A percentile compares a stretch with the other conserved stretches of the same genome.
Conservation (phyloP, 2,113 vertebrate genomes). For the Takifugu bimaculatus region DNA sequence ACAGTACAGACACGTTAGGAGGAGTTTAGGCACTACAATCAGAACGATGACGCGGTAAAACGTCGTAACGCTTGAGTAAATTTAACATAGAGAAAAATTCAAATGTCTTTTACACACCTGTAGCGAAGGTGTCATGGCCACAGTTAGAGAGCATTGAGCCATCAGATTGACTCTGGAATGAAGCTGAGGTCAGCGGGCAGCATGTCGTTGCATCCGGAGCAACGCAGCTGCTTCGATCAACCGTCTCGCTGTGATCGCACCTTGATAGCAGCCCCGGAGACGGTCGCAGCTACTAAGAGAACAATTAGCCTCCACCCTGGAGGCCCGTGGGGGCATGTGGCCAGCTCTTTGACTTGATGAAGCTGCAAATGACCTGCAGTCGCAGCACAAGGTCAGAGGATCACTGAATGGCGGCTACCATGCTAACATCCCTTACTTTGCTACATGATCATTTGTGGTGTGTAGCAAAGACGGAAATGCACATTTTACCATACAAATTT, state of each 20-base stretch:
- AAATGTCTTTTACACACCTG: background rate
- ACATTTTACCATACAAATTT: background rate
- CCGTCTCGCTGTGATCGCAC: constrained; percentile 22
- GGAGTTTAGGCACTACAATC: no score
- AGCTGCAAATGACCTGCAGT: constrained; percentile 13
- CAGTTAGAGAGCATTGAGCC: constrained; percentile 11
- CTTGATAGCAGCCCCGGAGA: constrained; percentile 27
- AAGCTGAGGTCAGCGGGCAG: constrained; percentile 20
- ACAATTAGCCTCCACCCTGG: constrained; percentile 44
- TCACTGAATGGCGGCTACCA: background rate
- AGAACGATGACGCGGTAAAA: no score
- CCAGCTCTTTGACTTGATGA: constrained; percentile 36
- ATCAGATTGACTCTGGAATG: constrained; percentile 20
- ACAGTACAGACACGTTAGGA: no score
- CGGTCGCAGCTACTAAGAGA: constrained; percentile 28
- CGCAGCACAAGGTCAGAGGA: constrained; percentile 33
- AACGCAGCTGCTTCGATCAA: background rate
- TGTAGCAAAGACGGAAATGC: no score
- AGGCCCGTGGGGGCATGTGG: constrained; percentile 20
- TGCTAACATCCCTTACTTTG: no score
- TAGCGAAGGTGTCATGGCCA: background rate
- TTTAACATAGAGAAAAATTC: no score
- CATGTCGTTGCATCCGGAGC: constrained; percentile 11
- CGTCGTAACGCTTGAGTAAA: no score
- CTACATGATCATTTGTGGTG: no score